Conservation (phyloP, 2,797 vertebrate species). For the Peromyscus eremicus region DNA sequence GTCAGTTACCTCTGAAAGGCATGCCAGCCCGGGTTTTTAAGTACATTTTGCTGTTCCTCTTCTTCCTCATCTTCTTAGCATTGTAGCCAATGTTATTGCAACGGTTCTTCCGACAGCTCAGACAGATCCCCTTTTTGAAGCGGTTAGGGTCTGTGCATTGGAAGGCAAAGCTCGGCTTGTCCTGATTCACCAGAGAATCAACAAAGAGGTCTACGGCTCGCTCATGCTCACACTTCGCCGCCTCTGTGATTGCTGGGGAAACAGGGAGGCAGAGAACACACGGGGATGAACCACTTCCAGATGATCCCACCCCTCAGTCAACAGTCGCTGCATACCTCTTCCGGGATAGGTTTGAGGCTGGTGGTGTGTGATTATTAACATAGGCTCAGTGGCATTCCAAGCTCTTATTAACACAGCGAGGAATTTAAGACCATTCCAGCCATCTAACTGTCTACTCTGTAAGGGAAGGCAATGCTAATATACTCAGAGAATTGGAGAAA, state of each 20-base stretch:
- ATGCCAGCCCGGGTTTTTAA: constrained; percentile 96
- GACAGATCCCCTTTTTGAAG: constrained; percentile 98
- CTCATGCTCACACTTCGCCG: constrained; percentile 96
- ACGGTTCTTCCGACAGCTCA: constrained; percentile 98
- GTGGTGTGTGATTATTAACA: neutral
- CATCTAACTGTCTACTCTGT: neutral
- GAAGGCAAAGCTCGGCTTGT: constrained; percentile 95
- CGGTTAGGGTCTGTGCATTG: constrained; percentile 94
- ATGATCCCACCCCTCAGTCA: neutral
- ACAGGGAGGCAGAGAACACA: neutral
- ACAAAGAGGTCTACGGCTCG: constrained; percentile 96
- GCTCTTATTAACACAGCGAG: neutral
- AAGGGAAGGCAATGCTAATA: neutral
- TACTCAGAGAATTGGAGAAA: neutral
- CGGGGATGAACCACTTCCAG: neutral
- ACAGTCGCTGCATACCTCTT: neutral
- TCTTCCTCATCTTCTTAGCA: constrained; percentile 91
- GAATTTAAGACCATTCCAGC: neutral
- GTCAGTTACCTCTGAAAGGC: constrained; percentile 93
- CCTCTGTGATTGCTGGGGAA: constrained; percentile 92
- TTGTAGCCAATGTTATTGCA: constrained; percentile 98
- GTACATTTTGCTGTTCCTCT: constrained; percentile 97
- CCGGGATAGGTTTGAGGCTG: neutral
- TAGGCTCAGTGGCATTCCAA: neutral
- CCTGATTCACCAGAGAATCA: constrained; percentile 95